These are phyloP conservation scores for Xestia xanthographa DNA, from an alignment of 2,888 invertebrate genomes.

Conservation along the genomic window DNA sequence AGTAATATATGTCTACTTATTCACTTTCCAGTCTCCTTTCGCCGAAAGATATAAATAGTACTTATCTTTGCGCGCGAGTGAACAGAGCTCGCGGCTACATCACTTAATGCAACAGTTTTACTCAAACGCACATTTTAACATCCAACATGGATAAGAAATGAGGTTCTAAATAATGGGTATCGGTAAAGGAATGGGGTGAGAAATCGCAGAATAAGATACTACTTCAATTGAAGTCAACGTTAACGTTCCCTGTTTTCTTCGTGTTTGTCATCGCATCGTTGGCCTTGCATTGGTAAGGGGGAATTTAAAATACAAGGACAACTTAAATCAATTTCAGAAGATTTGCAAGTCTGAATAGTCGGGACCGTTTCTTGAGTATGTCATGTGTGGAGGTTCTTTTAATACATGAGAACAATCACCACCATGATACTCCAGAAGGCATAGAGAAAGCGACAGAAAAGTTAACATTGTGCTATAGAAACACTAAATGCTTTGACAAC, in stretches of 20 bases:
- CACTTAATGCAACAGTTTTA: conserved; percentile 47
- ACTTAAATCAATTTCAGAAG: not conserved
- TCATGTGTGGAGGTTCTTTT: not conserved
- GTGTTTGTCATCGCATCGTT: not conserved
- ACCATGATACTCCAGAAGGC: not conserved
- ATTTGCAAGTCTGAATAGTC: not conserved
- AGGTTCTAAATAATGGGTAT: conserved; percentile 7
- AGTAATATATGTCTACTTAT: conserved; percentile 41
- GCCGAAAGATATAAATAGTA: conserved; percentile 47
- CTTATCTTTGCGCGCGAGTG: conserved; percentile 50
- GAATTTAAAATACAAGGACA: not conserved
- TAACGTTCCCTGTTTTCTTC: not conserved
- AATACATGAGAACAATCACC: not conserved
- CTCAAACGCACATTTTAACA: conserved; percentile 36
- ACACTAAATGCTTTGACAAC: not conserved
- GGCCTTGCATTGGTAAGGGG: not conserved
- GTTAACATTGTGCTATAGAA: not conserved
- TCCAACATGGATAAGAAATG: conserved; percentile 23
- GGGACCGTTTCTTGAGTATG: not conserved
- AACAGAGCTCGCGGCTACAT: conserved; percentile 40
- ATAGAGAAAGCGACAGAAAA: not conserved
- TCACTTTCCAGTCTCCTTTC: conserved; percentile 42
- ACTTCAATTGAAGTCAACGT: not conserved
- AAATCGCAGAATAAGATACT: not conserved
- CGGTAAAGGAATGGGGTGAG: not conserved